These are phyloP conservation scores for Lates calcarifer DNA, from an alignment of 2,113 vertebrate genomes.

Conservation along the genomic window DNA sequence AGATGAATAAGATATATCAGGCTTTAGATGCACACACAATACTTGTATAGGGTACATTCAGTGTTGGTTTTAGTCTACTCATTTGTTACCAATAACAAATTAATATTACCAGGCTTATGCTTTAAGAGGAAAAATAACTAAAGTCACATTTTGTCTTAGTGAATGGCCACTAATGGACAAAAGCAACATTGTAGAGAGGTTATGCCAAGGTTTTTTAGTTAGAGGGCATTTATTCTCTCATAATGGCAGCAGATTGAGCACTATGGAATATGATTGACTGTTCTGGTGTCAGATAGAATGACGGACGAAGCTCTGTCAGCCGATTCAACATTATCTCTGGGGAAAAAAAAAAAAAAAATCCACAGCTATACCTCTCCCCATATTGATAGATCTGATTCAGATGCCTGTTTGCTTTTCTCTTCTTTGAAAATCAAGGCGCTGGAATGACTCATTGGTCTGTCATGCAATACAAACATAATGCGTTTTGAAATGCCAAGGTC, in stretches of 20 bases:
- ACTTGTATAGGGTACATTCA: neutral
- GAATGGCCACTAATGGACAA: neutral
- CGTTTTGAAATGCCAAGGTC: constrained; percentile 47
- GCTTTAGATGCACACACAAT: neutral
- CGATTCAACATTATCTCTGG: constrained; percentile 2
- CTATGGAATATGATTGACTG: constrained; percentile 40
- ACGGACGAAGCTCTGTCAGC: constrained; percentile 18
- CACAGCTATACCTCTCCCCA: neutral
- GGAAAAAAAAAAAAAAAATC: neutral
- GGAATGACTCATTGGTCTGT: constrained; percentile 33
- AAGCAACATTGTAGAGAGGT: neutral
- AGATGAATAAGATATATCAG: too few species aligned
- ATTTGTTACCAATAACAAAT: neutral
- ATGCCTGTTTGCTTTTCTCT: constrained; percentile 35
- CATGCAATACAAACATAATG: constrained; percentile 36
- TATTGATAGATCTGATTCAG: constrained; percentile 53
- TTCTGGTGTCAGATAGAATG: constrained; percentile 22
- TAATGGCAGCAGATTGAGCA: neutral
- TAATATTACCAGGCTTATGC: too few species aligned
- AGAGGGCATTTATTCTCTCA: constrained; percentile 29
- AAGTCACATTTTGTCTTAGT: neutral
- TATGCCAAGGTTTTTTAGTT: constrained; percentile 2
- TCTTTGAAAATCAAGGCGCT: constrained; percentile 31
- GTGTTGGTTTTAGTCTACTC: neutral
- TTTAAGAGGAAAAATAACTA: neutral